Percentiles rank a stretch among this genome's conserved stretches.
Evolutionary conservation across 2,797 vertebrate genomes (phyloP).

Genomic region (Acanthiza pusilla): DNA sequence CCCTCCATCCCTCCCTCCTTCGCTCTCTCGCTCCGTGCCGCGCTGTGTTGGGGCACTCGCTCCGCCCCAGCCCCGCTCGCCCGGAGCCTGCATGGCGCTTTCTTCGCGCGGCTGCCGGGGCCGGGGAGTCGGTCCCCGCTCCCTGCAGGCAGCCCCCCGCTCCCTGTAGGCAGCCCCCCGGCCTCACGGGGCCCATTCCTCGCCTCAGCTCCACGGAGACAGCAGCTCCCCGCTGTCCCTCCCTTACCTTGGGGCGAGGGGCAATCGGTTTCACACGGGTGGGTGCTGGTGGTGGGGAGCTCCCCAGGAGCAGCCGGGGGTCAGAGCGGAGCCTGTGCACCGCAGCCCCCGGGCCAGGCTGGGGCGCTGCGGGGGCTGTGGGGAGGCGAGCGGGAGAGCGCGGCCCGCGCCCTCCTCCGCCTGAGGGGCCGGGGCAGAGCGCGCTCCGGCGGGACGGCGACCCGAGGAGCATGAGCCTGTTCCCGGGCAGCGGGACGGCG

Average conservation of each 20-base stretch:
- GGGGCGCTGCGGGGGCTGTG: background rate
- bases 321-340: background rate
- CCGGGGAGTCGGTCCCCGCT: background rate
- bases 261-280: background rate
- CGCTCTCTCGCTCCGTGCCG: background rate
- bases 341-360: background rate
- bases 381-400: background rate
- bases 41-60: background rate
- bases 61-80: background rate
- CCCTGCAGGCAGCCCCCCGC: background rate
- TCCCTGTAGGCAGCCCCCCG: background rate
- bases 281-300: background rate
- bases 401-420: no score
- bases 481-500: no score
- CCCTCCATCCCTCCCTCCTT: background rate
- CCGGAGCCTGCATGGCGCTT: background rate
- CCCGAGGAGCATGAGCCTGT: background rate
- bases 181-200: accelerated
- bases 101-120: background rate
- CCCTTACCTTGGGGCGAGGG: background rate
- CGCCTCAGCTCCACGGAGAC: background rate
- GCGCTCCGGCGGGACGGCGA: background rate
- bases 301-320: no score
- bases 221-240: accelerated
- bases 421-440: background rate